Evolutionary conservation across 2,888 invertebrate genomes (phyloP).

Genomic region (Microchrysa polita): DNA sequence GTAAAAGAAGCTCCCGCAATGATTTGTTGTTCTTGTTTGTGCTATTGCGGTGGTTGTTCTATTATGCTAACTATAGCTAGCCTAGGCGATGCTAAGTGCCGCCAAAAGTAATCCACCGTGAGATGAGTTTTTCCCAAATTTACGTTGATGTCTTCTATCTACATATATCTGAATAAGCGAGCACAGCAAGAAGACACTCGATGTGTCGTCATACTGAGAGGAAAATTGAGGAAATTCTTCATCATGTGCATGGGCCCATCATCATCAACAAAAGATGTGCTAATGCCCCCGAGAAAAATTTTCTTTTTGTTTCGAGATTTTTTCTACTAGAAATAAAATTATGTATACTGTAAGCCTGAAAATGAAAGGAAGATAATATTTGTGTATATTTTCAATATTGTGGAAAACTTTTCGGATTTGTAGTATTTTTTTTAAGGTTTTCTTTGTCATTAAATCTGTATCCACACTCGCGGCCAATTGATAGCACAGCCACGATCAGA

Average conservation of each 20-base stretch:
- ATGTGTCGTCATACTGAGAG: not conserved
- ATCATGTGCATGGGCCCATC: constrained; percentile 1
- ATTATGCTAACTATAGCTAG: no score
- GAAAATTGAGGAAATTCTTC: constrained; percentile 18
- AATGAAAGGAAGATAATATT: not conserved
- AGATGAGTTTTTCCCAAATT: constrained; percentile 23
- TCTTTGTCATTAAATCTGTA: no score
- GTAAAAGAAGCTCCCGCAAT: not conserved
- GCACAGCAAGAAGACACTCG: no score
- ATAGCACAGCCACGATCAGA: no score
- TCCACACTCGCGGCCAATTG: no score
- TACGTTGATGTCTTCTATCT: constrained; percentile 10
- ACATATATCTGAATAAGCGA: no score
- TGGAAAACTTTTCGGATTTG: not conserved
- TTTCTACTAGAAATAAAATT: not conserved
- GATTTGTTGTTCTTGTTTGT: constrained; percentile 8
- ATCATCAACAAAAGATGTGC: not conserved
- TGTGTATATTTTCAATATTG: no score
- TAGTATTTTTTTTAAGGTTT: no score
- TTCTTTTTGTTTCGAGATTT: not conserved
- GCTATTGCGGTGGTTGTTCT: not conserved
- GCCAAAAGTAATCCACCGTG: constrained; percentile 26
- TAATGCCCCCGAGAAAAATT: not conserved
- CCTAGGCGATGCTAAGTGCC: not conserved
- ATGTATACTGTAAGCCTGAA: not conserved